Percentiles rank a stretch among this genome's conserved stretches.
Evolutionary conservation across 2,797 vertebrate genomes (phyloP).

Genomic region (Botia almorhae): DNA sequence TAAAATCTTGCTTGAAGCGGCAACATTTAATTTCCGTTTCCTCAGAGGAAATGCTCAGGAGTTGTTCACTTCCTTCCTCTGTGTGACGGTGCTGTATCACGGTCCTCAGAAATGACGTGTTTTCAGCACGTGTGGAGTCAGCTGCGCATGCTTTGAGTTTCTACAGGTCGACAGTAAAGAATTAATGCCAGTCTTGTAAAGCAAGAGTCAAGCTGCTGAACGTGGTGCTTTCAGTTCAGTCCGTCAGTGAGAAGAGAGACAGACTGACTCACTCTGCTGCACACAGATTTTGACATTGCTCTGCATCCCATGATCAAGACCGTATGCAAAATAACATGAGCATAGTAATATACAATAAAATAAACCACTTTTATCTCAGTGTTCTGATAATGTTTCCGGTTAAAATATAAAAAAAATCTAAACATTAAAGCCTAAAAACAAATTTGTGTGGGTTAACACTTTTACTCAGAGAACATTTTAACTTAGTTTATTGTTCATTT

Average conservation of each 20-base stretch:
- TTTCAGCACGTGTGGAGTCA: constrained; percentile 62
- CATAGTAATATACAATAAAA: not conserved
- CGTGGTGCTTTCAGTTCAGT: constrained; percentile 72
- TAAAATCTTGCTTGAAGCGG: constrained; percentile 50
- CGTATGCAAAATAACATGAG: not conserved
- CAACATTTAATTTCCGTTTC: constrained; percentile 58
- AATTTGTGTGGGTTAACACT: too few relatives aligned
- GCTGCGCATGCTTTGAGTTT: constrained; percentile 69
- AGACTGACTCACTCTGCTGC: constrained; percentile 38
- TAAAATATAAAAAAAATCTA: too few relatives aligned
- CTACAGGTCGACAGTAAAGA: constrained; percentile 68
- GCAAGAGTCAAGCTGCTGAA: constrained; percentile 65
- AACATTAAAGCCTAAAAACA: too few relatives aligned
- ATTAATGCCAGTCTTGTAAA: constrained; percentile 67
- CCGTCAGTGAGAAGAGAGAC: constrained; percentile 37
- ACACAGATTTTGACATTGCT: constrained; percentile 25
- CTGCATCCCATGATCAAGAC: not conserved
- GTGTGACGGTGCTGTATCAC: constrained; percentile 18
- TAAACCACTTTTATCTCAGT: too few relatives aligned
- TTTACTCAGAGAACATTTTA: too few relatives aligned
- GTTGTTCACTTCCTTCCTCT: constrained; percentile 68
- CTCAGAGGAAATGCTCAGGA: too few relatives aligned
- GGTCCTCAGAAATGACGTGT: not conserved
- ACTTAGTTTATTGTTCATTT: too few relatives aligned
- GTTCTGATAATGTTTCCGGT: too few relatives aligned